Conservation (phyloP, 1,140 invertebrate species). For the Cotesia glomerata region DNA sequence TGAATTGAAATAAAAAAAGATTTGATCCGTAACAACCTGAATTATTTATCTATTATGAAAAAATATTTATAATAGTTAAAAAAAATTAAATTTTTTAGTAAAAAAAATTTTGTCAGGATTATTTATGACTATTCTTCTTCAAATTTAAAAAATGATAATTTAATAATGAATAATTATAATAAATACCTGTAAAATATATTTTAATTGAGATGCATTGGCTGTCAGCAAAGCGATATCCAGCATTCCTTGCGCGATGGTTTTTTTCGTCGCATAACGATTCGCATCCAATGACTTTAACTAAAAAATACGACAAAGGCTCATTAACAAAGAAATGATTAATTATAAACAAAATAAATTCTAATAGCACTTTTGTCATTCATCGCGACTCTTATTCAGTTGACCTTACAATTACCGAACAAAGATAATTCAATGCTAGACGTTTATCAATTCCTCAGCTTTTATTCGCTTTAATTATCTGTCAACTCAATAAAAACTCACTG, state of each 20-base stretch:
- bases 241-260: conserved; percentile 71
- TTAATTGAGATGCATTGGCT: conserved; percentile 86
- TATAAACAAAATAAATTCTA: background rate
- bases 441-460: too few species aligned
- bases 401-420: too few species aligned
- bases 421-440: too few species aligned
- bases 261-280: conserved; percentile 72
- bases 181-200: conserved; percentile 76
- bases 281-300: conserved; percentile 61
- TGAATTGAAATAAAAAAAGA: too few species aligned
- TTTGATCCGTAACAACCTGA: too few species aligned
- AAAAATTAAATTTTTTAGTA: too few species aligned
- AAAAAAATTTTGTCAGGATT: too few species aligned
- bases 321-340: background rate
- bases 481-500: conserved; percentile 1
- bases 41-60: too few species aligned
- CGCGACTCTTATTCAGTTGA: too few species aligned
- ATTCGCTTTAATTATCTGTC: background rate
- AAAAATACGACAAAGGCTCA: conserved; percentile 8
- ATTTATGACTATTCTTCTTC: conserved; percentile 3
- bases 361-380: too few species aligned
- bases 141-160: background rate
- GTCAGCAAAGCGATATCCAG: conserved; percentile 76
- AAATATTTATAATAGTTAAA: too few species aligned
- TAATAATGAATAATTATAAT: background rate